A percentile compares a stretch with the other conserved stretches of the same genome.
phyloP scores from a whole-genome alignment of 2,888 invertebrate species.

The Eumerus sabulonum region DNA sequence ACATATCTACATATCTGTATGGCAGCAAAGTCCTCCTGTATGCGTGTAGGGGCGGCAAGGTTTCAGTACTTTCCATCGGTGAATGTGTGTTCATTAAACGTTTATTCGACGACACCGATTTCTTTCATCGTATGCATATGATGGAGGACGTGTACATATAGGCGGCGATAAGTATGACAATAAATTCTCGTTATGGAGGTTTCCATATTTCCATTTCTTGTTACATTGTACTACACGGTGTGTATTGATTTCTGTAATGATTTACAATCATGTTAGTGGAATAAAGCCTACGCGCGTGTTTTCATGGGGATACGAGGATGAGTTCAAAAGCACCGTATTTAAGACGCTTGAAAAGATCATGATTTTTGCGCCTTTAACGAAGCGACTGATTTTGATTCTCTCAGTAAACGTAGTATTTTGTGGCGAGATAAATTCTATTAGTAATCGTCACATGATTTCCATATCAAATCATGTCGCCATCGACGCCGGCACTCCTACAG shows the following conservation, averaged over 20 bases:
- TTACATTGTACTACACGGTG: conserved; percentile 24
- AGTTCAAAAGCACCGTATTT: no score
- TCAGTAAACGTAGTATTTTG: no score
- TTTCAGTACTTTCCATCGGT: neutral
- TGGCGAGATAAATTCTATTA: no score
- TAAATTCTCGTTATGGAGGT: conserved; percentile 47
- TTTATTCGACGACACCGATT: conserved; percentile 53
- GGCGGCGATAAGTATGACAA: neutral
- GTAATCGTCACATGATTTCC: no score
- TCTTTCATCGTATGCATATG: conserved; percentile 23
- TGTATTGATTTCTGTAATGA: conserved; percentile 46
- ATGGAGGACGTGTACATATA: conserved; percentile 13
- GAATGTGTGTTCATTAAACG: conserved; percentile 60
- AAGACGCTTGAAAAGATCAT: no score
- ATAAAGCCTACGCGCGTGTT: neutral
- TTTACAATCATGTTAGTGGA: neutral
- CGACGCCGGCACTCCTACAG: no score
- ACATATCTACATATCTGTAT: conserved; percentile 44
- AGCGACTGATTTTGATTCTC: no score
- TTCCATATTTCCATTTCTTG: conserved; percentile 47
- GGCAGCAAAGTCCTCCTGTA: conserved; percentile 32
- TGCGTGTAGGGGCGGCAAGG: no score
- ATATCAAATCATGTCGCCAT: no score
- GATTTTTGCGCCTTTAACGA: no score
- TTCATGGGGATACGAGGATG: no score